phyloP scores from a whole-genome alignment of 2,113 vertebrate species.

The Chaetura pelagica region DNA sequence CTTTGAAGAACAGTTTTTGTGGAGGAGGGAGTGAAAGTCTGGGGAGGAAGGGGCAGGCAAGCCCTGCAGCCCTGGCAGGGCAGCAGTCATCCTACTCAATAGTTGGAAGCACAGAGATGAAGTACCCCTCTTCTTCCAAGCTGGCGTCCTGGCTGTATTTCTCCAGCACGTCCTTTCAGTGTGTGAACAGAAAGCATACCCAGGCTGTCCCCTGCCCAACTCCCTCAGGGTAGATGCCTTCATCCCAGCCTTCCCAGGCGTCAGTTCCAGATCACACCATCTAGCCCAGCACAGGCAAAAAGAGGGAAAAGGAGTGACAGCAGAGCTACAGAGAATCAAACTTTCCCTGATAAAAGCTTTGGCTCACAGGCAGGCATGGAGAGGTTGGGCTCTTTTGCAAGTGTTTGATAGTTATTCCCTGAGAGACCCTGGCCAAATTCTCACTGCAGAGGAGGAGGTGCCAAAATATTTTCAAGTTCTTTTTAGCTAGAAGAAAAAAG shows the following conservation, averaged over 20 bases:
- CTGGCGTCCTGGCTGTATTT: neutral
- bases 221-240: constrained; percentile 9
- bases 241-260: neutral
- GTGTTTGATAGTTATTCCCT: constrained; percentile 36
- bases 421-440: neutral
- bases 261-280: constrained; percentile 3
- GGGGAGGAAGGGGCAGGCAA: neutral
- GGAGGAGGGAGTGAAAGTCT: neutral
- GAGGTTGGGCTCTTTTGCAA: constrained; percentile 7
- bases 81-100: accelerated
- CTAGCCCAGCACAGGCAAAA: neutral
- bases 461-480: constrained; percentile 5
- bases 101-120: neutral
- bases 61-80: accelerated
- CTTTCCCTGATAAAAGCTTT: constrained; percentile 38
- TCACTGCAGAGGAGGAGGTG: neutral
- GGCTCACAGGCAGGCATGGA: neutral
- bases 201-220: neutral
- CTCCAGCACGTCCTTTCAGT: neutral
- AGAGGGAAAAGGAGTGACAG: neutral
- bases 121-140: neutral
- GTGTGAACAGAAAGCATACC: neutral
- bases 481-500: constrained; percentile 4
- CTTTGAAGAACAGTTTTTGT: constrained; percentile 36
- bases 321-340: constrained; percentile 32